A percentile compares a stretch with the other conserved stretches of the same genome.
Evolutionary conservation across 2,797 vertebrate genomes (phyloP).

Genomic region (Lagocephalus sceleratus): DNA sequence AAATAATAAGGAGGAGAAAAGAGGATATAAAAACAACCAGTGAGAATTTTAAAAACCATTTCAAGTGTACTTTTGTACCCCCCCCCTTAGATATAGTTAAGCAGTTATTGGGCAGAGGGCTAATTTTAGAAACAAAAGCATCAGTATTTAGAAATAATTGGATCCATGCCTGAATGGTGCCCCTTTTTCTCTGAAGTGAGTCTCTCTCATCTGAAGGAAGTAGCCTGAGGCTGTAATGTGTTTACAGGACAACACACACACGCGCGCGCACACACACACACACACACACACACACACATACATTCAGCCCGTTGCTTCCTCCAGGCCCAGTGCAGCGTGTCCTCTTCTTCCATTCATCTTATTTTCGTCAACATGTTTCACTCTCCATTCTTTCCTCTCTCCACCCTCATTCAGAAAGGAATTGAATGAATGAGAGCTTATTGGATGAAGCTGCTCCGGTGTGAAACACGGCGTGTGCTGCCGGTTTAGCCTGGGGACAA

Average conservation of each 20-base stretch:
- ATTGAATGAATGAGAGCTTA: constrained; percentile 49
- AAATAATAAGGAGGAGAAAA: not conserved
- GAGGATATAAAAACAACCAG: not conserved
- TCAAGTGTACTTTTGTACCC: no score
- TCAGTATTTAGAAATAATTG: constrained; percentile 53
- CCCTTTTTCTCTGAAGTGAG: constrained; percentile 40
- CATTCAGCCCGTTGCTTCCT: constrained; percentile 19
- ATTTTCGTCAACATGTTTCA: constrained; percentile 17
- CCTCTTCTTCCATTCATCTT: constrained; percentile 40
- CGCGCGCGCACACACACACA: not conserved
- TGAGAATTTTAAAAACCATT: not conserved
- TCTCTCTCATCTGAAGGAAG: constrained; percentile 46
- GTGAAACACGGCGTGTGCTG: constrained; percentile 28
- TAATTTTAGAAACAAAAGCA: constrained; percentile 48
- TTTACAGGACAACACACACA: constrained; percentile 19
- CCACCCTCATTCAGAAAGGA: constrained; percentile 39
- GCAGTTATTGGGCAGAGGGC: constrained; percentile 12
- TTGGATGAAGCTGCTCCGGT: constrained; percentile 51
- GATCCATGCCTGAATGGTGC: constrained; percentile 45
- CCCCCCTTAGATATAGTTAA: no score
- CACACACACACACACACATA: constrained; percentile 6
- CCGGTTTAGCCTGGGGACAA: constrained; percentile 42
- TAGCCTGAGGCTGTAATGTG: constrained; percentile 43
- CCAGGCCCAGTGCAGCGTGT: constrained; percentile 19
- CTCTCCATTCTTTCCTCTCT: constrained; percentile 17